These are phyloP conservation scores for Taurulus bubalis DNA, from an alignment of 2,113 vertebrate species.

Conservation along the genomic window DNA sequence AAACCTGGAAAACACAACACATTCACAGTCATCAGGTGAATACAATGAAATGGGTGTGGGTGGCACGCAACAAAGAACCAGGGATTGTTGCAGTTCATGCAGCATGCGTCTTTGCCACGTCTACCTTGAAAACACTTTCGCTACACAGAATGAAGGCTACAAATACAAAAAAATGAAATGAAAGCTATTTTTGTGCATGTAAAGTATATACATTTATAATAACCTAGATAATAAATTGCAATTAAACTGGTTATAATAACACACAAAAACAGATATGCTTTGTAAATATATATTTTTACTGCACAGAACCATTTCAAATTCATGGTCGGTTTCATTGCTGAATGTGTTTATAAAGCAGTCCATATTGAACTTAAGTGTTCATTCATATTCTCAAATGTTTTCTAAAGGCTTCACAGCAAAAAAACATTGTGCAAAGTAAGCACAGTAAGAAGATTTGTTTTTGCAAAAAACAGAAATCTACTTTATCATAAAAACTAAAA, in stretches of 20 bases:
- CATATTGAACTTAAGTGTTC: too few species aligned
- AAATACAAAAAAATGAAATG: neutral
- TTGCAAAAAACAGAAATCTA: neutral
- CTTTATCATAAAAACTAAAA: neutral
- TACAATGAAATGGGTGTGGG: neutral
- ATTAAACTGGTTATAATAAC: neutral
- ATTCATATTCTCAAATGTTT: too few species aligned
- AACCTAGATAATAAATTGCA: too few species aligned
- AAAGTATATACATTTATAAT: too few species aligned
- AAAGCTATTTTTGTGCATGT: too few species aligned
- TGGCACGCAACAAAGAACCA: neutral
- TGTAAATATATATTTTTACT: neutral
- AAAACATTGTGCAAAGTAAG: too few species aligned
- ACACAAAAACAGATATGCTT: neutral
- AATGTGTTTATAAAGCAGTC: too few species aligned
- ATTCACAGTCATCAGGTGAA: neutral
- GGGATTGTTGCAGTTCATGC: neutral
- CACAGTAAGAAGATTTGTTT: too few species aligned
- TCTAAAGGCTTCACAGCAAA: too few species aligned
- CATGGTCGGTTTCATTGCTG: neutral
- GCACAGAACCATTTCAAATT: neutral
- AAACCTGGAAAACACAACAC: conserved; percentile 82
- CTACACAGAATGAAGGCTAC: neutral
- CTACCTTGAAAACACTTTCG: neutral
- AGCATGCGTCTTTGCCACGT: neutral